These are phyloP conservation scores for Plebejus anna DNA, from an alignment of 2,888 invertebrate species.

Conservation along the genomic window DNA sequence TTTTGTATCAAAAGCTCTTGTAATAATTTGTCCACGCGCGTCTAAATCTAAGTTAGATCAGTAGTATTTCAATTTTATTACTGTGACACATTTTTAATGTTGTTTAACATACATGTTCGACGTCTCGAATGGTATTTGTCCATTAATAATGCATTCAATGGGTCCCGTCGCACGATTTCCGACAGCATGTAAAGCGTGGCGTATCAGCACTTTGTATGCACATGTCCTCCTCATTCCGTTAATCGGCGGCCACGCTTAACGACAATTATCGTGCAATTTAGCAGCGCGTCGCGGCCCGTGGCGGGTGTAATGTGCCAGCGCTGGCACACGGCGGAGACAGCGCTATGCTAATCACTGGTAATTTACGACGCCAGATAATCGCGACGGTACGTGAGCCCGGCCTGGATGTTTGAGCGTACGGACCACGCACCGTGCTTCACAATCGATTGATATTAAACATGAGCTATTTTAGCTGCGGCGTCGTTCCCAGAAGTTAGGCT, in stretches of 20 bases:
- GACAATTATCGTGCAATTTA: constrained; percentile 76
- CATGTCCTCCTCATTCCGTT: constrained; percentile 55
- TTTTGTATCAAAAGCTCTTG: neutral
- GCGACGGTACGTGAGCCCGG: constrained; percentile 70
- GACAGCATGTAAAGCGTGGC: constrained; percentile 25
- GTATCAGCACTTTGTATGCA: constrained; percentile 53
- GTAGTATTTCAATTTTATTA: neutral
- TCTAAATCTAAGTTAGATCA: neutral
- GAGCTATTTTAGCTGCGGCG: constrained; percentile 30
- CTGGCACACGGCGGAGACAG: constrained; percentile 54
- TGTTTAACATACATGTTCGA: neutral
- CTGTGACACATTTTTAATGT: neutral
- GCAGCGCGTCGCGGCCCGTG: constrained; percentile 52
- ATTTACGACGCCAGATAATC: constrained; percentile 76
- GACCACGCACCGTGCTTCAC: constrained; percentile 46
- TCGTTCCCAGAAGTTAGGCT: constrained; percentile 19
- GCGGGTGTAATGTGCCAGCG: constrained; percentile 68
- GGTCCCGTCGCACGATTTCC: constrained; percentile 17
- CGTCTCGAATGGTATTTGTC: constrained; percentile 8
- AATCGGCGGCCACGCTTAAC: constrained; percentile 71
- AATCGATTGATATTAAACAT: constrained; percentile 55
- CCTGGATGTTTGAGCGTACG: constrained; percentile 44
- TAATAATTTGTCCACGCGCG: neutral
- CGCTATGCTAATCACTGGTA: constrained; percentile 74
- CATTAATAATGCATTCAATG: constrained; percentile 27